phyloP scores from a whole-genome alignment of 2,113 vertebrate genomes.

The human region DNA sequence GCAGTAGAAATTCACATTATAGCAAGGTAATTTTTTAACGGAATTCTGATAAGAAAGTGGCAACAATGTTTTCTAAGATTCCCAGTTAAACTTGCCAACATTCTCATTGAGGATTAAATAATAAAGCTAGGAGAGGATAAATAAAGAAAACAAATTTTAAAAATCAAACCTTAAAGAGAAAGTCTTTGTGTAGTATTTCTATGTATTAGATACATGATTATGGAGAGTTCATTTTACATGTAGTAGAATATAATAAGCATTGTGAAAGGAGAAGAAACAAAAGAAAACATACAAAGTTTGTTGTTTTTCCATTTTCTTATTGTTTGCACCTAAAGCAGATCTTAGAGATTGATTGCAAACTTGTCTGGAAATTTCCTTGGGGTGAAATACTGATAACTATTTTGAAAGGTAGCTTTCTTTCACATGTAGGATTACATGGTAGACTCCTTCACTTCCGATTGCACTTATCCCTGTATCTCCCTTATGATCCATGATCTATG shows the following conservation, averaged over 20 bases:
- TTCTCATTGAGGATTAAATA: not conserved
- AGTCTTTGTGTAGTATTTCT: not conserved
- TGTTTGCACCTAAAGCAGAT: not conserved
- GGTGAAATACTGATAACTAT: not conserved
- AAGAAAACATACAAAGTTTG: not conserved
- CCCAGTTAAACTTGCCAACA: not conserved
- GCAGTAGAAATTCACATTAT: not conserved
- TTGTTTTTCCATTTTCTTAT: not conserved
- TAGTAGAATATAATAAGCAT: not conserved
- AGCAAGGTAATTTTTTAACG: not conserved
- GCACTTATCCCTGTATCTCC: fast-evolving
- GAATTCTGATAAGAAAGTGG: not conserved
- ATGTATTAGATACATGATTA: not conserved
- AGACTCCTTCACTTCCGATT: not conserved
- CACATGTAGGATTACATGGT: not conserved
- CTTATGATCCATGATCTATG: fast-evolving
- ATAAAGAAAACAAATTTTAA: not conserved
- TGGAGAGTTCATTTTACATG: not conserved
- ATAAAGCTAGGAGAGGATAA: not conserved
- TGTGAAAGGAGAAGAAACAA: not conserved
- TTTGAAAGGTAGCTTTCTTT: not conserved
- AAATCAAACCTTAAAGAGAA: not conserved
- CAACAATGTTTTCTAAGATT: not conserved
- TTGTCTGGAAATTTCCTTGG: not conserved
- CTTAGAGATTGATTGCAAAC: not conserved